These are phyloP conservation scores for Orientallactaga sibirica DNA, from an alignment of 2,797 vertebrate species.

Conservation along the genomic window DNA sequence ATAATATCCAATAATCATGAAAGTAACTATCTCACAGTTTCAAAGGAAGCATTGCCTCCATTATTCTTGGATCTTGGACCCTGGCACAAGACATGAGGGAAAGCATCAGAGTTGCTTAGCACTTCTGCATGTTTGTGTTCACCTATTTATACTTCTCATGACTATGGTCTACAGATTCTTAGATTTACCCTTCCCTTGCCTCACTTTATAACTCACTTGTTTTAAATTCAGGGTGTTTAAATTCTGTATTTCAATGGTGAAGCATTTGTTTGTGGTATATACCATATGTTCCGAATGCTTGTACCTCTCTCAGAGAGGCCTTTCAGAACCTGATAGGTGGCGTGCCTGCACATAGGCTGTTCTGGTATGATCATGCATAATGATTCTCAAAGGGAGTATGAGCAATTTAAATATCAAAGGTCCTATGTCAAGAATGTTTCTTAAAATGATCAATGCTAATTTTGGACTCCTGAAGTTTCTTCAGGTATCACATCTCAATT, in stretches of 20 bases:
- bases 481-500: neutral
- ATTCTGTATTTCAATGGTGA: constrained; percentile 14
- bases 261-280: constrained; percentile 50
- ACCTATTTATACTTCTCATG: neutral
- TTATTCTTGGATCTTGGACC: constrained; percentile 48
- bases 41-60: neutral
- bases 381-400: constrained; percentile 51
- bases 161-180: neutral
- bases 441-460: constrained; percentile 50
- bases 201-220: neutral
- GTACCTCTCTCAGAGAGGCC: neutral
- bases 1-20: neutral
- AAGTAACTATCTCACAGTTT: constrained; percentile 22
- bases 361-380: constrained; percentile 60
- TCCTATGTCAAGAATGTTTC: neutral
- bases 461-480: constrained; percentile 30
- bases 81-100: neutral
- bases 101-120: neutral
- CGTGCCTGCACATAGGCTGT: neutral
- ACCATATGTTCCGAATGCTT: constrained; percentile 62
- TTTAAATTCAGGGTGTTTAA: constrained; percentile 40
- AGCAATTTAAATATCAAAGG: constrained; percentile 67
- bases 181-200: neutral
- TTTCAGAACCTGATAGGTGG: constrained; percentile 59
- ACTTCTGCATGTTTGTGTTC: constrained; percentile 17